These are phyloP conservation scores for Ploceus nigricollis DNA, from an alignment of 2,113 vertebrate species.

Conservation along the genomic window DNA sequence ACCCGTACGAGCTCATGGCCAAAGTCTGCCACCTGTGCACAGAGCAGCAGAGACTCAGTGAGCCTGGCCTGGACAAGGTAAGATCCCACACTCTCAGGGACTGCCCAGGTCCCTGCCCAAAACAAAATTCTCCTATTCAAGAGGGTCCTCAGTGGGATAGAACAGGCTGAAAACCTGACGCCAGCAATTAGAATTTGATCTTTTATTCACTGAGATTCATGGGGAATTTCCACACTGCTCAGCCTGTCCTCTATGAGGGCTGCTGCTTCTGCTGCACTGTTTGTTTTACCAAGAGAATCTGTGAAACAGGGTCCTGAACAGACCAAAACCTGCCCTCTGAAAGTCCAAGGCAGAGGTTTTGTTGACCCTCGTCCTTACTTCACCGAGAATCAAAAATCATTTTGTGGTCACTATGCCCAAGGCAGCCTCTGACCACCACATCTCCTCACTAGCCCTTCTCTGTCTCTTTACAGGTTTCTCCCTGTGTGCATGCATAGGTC, in stretches of 20 bases:
- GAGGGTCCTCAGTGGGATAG: background rate
- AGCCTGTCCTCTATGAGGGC: background rate
- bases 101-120: background rate
- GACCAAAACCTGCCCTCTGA: background rate
- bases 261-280: background rate
- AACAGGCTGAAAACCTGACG: background rate
- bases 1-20: slow-evolving; percentile 87
- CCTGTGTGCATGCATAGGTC: fast-evolving
- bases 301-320: background rate
- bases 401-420: fast-evolving
- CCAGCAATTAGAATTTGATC: background rate
- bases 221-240: background rate
- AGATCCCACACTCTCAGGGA: background rate
- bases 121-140: background rate
- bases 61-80: slow-evolving; percentile 86
- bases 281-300: background rate
- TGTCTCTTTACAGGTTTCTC: background rate
- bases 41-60: slow-evolving; percentile 82
- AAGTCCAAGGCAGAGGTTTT: background rate
- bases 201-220: background rate
- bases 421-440: background rate
- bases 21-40: slow-evolving; percentile 87
- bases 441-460: background rate
- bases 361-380: background rate
- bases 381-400: background rate